Evolutionary conservation across 2,797 vertebrate species (phyloP), one percentile per base, ranked within the genome.

Genomic region (Xiphorhynchus erythropygius): DNA sequence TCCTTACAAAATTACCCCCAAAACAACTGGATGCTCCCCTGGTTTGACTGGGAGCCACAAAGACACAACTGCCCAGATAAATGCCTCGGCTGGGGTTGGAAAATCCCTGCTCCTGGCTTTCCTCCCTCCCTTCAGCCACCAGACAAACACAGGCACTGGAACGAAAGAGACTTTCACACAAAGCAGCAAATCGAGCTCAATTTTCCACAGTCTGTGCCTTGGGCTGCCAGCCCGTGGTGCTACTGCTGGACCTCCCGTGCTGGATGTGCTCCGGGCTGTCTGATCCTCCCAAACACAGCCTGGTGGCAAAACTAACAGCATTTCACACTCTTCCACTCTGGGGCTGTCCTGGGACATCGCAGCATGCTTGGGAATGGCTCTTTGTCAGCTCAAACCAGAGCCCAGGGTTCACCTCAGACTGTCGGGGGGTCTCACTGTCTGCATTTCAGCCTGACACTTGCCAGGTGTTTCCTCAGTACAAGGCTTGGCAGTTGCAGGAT

Each of bases 151-250:
- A 56, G 39, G 49, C 64, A 68, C 35, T 59, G 79, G 59, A 60
- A 83, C 0, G 1, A 75, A 63, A 85, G 64, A 53, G 23, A 75
- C 37, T 89, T 84, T 84, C 89, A 85, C 85, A 90, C 65, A 23
- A 50, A 90, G 32, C 77, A 86, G 74, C 80, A 81, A 76, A 90
- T 75, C 55, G 80, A 94, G 47, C 84, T 90, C 73, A 13, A 25
- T 81, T 90, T 84, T 65, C 44, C 37, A 60, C 47, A 37, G n/a
- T 39, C 68, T 91, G 52, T 55, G 47, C 50, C 78, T 73, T n/a
- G 0, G 4, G n/a, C 50, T 46, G 33, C 75, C 85, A 83, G 92
- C 47, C 76, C 5, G 2, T 7, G 49, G 3, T 46, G 65, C 63
- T 59, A 11, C 87, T 46, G 18, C 46, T 27, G 74, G 65, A 63